These are phyloP conservation scores for Prosopocoilus inquinatus DNA, from an alignment of 2,888 invertebrate species.

Conservation along the genomic window DNA sequence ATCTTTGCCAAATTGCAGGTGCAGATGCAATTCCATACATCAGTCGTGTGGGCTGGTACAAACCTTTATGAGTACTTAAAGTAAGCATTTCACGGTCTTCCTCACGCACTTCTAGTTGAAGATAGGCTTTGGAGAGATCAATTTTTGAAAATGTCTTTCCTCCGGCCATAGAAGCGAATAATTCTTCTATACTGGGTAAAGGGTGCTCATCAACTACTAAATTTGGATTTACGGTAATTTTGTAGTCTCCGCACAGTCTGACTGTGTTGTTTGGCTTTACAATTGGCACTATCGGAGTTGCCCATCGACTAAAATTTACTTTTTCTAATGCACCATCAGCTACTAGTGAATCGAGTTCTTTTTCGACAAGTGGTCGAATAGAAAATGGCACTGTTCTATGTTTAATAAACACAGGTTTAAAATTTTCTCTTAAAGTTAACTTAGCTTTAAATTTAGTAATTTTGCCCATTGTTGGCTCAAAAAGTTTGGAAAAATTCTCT, in stretches of 20 bases:
- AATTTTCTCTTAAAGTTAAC: slow-evolving; percentile 19
- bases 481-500: not conserved
- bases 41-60: slow-evolving; percentile 36
- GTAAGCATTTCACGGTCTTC: slow-evolving; percentile 36
- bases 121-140: slow-evolving; percentile 37
- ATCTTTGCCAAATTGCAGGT: slow-evolving; percentile 38
- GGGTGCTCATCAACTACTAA: slow-evolving; percentile 29
- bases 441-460: slow-evolving; percentile 19
- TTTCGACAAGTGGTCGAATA: slow-evolving; percentile 18
- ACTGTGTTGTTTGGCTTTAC: slow-evolving; percentile 31
- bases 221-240: slow-evolving; percentile 27
- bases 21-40: slow-evolving; percentile 38
- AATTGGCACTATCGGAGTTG: slow-evolving; percentile 39
- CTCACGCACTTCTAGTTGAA: slow-evolving; percentile 38
- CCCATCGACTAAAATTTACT: slow-evolving; percentile 35
- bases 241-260: slow-evolving; percentile 32
- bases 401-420: slow-evolving; percentile 24
- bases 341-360: slow-evolving; percentile 22
- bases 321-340: slow-evolving; percentile 26
- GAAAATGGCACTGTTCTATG: slow-evolving; percentile 21
- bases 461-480: slow-evolving; percentile 16
- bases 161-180: slow-evolving; percentile 30
- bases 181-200: slow-evolving; percentile 26
- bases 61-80: slow-evolving; percentile 39
- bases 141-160: slow-evolving; percentile 26